A percentile compares a stretch with the other conserved stretches of the same genome.
These are phyloP conservation scores for Ips typographus DNA, from an alignment of 1,140 invertebrate species.

Conservation along the genomic window DNA sequence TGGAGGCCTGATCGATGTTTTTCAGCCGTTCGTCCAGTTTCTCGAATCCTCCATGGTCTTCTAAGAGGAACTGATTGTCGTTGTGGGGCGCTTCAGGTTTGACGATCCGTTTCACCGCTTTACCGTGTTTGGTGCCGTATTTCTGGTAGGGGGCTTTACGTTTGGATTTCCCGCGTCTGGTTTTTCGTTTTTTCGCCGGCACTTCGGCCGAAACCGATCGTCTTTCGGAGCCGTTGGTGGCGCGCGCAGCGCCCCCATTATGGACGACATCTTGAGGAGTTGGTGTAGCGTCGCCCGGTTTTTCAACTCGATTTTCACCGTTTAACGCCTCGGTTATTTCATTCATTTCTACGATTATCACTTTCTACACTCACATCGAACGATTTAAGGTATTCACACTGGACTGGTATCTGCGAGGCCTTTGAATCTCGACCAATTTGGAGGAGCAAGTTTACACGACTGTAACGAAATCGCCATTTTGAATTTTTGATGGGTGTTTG, in stretches of 20 bases:
- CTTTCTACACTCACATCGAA: constrained; percentile 24
- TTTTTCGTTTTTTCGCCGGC: constrained; percentile 56
- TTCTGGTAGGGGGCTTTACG: constrained; percentile 59
- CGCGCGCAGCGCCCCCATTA: constrained; percentile 44
- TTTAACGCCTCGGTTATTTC: constrained; percentile 24
- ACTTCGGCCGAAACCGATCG: constrained; percentile 46
- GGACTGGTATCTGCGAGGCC: constrained; percentile 42
- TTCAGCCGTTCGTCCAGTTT: constrained; percentile 69
- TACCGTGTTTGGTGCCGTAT: constrained; percentile 53
- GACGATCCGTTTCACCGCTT: constrained; percentile 35
- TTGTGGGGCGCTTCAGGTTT: constrained; percentile 77
- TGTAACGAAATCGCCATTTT: constrained; percentile 50
- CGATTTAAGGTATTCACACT: constrained; percentile 35
- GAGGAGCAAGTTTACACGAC: constrained; percentile 46
- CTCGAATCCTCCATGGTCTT: constrained; percentile 77
- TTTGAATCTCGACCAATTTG: constrained; percentile 19
- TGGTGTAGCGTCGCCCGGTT: constrained; percentile 36
- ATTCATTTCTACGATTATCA: constrained; percentile 39
- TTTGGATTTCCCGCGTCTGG: constrained; percentile 63
- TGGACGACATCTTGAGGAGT: constrained; percentile 45
- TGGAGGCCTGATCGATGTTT: constrained; percentile 56
- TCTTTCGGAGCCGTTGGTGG: constrained; percentile 35
- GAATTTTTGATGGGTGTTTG: constrained; percentile 12
- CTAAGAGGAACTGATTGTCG: constrained; percentile 92
- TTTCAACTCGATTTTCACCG: constrained; percentile 32